These are phyloP conservation scores for Leptestheria dahalacensis DNA, from an alignment of 1,140 invertebrate genomes.

Conservation along the genomic window DNA sequence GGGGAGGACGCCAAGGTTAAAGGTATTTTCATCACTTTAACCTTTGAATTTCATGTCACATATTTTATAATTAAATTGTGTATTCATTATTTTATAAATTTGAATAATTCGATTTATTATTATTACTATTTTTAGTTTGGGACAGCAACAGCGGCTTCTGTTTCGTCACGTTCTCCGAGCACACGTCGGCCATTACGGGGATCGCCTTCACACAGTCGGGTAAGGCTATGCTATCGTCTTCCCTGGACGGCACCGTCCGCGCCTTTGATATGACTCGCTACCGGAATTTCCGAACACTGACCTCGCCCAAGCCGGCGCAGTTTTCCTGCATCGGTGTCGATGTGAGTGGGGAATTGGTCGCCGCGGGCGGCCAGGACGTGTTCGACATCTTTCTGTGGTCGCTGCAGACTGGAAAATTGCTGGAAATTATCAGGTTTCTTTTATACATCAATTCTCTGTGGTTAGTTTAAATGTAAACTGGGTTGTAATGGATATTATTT, in stretches of 20 bases:
- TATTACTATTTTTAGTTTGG: constrained; percentile 95
- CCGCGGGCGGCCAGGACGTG: constrained; percentile 78
- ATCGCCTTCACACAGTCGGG: constrained; percentile 77
- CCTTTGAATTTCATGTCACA: too few species aligned
- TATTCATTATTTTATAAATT: not conserved
- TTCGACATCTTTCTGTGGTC: constrained; percentile 96
- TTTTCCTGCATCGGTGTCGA: constrained; percentile 86
- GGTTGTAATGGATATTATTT: too few species aligned
- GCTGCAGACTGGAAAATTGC: constrained; percentile 68
- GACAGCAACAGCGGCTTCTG: constrained; percentile 79
- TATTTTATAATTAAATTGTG: too few species aligned
- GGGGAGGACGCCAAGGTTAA: constrained; percentile 80
- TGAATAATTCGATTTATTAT: constrained; percentile 25
- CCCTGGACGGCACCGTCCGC: constrained; percentile 85
- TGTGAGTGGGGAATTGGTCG: constrained; percentile 73
- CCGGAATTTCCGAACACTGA: constrained; percentile 91
- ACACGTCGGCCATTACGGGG: constrained; percentile 60
- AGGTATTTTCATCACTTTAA: too few species aligned
- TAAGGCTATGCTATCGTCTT: constrained; percentile 79
- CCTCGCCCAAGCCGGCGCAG: constrained; percentile 74
- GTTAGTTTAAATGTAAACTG: constrained; percentile 12
- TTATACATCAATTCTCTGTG: constrained; percentile 8
- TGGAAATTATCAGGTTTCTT: constrained; percentile 49
- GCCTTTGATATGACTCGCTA: constrained; percentile 89
- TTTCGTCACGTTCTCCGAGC: constrained; percentile 86